phyloP scores from a whole-genome alignment of 2,888 invertebrate species.

The Sepiola atlantica region DNA sequence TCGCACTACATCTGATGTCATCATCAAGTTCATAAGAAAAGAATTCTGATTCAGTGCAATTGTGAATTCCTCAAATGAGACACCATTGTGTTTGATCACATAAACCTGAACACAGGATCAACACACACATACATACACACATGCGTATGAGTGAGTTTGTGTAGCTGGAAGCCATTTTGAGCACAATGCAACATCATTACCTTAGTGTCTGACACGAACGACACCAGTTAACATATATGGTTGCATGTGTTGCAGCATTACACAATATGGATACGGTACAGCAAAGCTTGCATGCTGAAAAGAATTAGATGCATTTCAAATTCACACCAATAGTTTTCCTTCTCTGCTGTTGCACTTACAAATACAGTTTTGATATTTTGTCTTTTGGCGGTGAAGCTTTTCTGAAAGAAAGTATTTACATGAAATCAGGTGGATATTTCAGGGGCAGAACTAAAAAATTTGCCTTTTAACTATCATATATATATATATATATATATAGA shows the following conservation, averaged over 20 bases:
- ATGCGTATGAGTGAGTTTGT: background rate
- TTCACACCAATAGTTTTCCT: background rate
- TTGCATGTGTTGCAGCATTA: background rate
- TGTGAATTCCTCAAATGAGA: slow-evolving; percentile 18
- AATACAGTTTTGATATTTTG: slow-evolving; percentile 22
- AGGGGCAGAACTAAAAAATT: background rate
- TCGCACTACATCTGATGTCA: background rate
- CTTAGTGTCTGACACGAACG: background rate
- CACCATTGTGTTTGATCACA: background rate
- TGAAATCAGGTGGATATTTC: background rate
- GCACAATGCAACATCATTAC: slow-evolving; percentile 32
- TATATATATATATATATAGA: background rate
- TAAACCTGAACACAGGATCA: background rate
- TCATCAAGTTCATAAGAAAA: background rate
- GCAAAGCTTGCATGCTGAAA: background rate
- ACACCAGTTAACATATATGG: background rate
- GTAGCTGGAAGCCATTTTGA: background rate
- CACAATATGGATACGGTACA: background rate
- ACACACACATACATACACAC: background rate
- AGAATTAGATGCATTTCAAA: slow-evolving; percentile 32
- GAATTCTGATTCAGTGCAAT: background rate
- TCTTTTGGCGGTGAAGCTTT: background rate
- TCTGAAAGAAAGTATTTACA: slow-evolving; percentile 5
- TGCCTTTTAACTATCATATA: background rate
- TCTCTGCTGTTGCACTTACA: slow-evolving; percentile 23